phyloP scores from a whole-genome alignment of 2,113 vertebrate genomes.

The Eleginops maclovinus region DNA sequence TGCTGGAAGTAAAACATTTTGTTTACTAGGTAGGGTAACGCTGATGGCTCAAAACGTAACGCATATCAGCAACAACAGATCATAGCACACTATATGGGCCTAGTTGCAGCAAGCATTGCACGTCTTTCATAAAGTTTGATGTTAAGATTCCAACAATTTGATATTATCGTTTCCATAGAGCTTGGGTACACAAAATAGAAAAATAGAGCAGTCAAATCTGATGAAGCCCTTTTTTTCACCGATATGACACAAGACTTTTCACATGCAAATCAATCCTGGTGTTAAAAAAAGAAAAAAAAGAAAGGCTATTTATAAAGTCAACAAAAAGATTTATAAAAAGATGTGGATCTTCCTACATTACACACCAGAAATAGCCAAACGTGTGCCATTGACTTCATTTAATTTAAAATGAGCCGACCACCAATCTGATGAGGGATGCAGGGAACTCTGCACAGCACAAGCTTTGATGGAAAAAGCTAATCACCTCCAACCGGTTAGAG shows the following conservation, averaged over 20 bases:
- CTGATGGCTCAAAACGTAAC: conserved; percentile 25
- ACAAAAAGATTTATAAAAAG: not conserved
- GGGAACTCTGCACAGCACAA: not conserved
- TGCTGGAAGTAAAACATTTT: conserved; percentile 5
- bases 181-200: not conserved
- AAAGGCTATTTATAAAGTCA: not conserved
- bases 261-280: too few species aligned
- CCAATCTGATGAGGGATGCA: conserved; percentile 5
- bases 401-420: conserved; percentile 14
- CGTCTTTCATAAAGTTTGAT: not conserved
- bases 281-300: not conserved
- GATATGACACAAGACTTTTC: too few species aligned
- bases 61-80: conserved; percentile 5
- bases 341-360: not conserved
- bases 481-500: not conserved
- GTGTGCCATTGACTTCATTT: conserved; percentile 8
- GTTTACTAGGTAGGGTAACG: conserved; percentile 33
- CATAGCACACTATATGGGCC: not conserved
- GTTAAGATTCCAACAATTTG: not conserved
- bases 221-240: not conserved
- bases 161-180: not conserved
- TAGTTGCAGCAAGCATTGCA: conserved; percentile 2
- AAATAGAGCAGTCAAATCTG: not conserved
- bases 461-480: not conserved
- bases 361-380: not conserved